phyloP scores from a whole-genome alignment of 2,113 vertebrate genomes.

The Cololabis saira region DNA sequence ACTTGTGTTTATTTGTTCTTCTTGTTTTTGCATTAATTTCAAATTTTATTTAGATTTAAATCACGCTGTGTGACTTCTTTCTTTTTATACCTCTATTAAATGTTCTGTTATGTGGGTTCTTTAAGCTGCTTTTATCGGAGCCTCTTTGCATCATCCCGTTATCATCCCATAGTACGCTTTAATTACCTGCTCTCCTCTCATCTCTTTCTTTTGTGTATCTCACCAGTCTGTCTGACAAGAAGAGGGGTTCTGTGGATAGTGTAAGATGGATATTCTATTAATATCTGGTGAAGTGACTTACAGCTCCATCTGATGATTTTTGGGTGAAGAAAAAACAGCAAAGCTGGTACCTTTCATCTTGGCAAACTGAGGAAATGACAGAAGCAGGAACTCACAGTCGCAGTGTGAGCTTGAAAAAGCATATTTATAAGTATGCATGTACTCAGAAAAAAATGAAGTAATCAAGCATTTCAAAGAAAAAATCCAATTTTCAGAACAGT shows the following conservation, averaged over 20 bases:
- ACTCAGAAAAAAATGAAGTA: too few species aligned
- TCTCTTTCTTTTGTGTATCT: constrained; percentile 13
- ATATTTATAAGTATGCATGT: too few species aligned
- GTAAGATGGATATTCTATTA: constrained; percentile 71
- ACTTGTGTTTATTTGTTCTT: too few species aligned
- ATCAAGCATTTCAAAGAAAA: too few species aligned
- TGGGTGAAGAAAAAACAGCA: constrained; percentile 47
- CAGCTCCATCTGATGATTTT: constrained; percentile 54
- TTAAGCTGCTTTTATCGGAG: too few species aligned
- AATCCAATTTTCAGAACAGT: too few species aligned
- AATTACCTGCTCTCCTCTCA: neutral
- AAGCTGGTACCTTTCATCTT: constrained; percentile 27
- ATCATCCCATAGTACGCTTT: constrained; percentile 12
- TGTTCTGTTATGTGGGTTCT: too few species aligned
- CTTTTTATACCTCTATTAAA: too few species aligned
- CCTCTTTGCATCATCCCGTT: constrained; percentile 29
- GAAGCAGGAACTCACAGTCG: constrained; percentile 21
- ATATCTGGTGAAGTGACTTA: constrained; percentile 66
- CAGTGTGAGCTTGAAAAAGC: constrained; percentile 4
- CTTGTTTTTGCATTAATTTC: neutral
- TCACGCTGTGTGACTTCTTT: too few species aligned
- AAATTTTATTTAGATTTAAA: neutral
- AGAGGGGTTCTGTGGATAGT: constrained; percentile 66
- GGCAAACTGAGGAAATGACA: constrained; percentile 22
- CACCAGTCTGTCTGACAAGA: constrained; percentile 47